Conservation (phyloP, 2,888 invertebrate genomes). For the Macrophya alboannulata region DNA sequence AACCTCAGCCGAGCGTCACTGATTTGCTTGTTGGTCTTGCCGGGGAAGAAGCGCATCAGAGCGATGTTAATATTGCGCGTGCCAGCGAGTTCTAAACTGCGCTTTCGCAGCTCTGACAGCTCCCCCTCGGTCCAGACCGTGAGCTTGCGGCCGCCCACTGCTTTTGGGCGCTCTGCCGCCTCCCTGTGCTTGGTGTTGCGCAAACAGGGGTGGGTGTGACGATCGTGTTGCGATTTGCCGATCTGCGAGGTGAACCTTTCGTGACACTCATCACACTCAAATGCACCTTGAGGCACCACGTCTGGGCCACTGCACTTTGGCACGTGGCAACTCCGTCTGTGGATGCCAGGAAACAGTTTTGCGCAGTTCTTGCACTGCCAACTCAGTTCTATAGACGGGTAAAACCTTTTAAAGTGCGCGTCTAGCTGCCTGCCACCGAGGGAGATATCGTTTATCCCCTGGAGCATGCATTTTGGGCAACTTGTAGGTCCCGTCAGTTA, state of each 20-base stretch:
- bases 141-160: conserved; percentile 78
- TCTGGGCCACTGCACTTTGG: conserved; percentile 51
- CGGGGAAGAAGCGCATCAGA: conserved; percentile 12
- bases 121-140: conserved; percentile 59
- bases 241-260: conserved; percentile 17
- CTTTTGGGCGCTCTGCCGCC: conserved; percentile 15
- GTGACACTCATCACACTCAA: too few species aligned
- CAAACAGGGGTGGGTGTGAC: conserved; percentile 45
- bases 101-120: too few species aligned
- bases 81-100: neutral
- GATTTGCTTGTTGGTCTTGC: conserved; percentile 47
- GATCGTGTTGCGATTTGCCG: conserved; percentile 59
- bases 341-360: too few species aligned
- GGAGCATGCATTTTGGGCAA: neutral
- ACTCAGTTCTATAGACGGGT: neutral
- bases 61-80: neutral
- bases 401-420: neutral
- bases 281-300: too few species aligned
- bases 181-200: conserved; percentile 49
- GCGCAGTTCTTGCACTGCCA: neutral
- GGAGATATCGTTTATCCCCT: neutral
- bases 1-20: conserved; percentile 21
- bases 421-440: conserved; percentile 19
- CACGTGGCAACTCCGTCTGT: conserved; percentile 1
- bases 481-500: neutral